Evolutionary conservation across 2,113 vertebrate species (phyloP), one percentile per base, ranked within the genome.

Genomic region (Andinoacara biseriatus): DNA sequence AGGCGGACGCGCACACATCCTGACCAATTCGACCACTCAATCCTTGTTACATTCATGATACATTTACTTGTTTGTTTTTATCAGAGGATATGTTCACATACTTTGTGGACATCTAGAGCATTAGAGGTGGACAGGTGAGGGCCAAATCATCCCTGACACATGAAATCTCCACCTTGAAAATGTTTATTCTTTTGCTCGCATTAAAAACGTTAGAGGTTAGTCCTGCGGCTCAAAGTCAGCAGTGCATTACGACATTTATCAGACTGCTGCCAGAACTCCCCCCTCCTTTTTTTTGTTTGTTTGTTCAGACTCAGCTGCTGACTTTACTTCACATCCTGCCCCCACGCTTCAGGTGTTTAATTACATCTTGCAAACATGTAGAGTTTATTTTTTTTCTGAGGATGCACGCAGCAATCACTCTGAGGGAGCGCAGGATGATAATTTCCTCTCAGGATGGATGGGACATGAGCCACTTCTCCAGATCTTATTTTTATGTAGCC

Each of bases 1-100:
- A 81, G 76, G 80, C 33, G 59, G 58, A 89, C 26, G 49, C 38
- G 63, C 58, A 80, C 81, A 62, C 74, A 86, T 69, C 54, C 35
- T 69, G 54, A 77, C 69, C 76, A 7, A 57, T 69, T 81, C 54
- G 11, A 80, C 14, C 63, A 38, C 56, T 83, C 63, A 56, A 5
- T 60, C 49, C 57, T 22, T 46, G 35, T 78, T 60, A 58, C 7
- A 6, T 26, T 74, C 58, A 24, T 49, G 35, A 58, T 74, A 22
- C 0, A 58, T 58, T 61, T 29, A 18, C n/a, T 72, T 17, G 24
- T 54, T 54, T 20, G 24, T 54, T 20, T 24, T n/a, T 54, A 54
- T 52, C 17, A 72, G 31, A n/a, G 18, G 10, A 54, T n/a, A 33
- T 72, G 46, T 72, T 54, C 18, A 33, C 67, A 54, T 54, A 15